phyloP scores from a whole-genome alignment of 1,140 invertebrate genomes.

The Acyrthosiphon pisum region DNA sequence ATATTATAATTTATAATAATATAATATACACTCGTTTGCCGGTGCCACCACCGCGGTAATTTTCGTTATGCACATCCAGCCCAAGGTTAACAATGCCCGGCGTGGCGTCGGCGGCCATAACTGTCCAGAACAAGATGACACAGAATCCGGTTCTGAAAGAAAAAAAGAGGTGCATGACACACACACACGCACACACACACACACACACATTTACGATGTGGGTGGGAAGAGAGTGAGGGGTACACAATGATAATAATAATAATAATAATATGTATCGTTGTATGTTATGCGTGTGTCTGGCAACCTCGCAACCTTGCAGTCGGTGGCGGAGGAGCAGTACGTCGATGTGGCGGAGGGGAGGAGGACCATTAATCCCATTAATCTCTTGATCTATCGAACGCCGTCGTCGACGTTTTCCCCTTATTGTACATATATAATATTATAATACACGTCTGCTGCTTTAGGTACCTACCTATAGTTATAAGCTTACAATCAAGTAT shows the following conservation, averaged over 20 bases:
- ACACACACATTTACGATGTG: neutral
- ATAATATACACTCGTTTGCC: neutral
- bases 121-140: slow-evolving; percentile 45
- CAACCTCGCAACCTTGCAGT: slow-evolving; percentile 40
- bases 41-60: neutral
- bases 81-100: slow-evolving; percentile 31
- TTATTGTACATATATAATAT: neutral
- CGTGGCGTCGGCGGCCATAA: slow-evolving; percentile 35
- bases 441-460: neutral
- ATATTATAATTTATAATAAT: slow-evolving; percentile 13
- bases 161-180: slow-evolving; percentile 42
- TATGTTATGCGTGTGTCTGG: neutral
- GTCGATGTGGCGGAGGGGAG: neutral
- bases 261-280: neutral
- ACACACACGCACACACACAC: neutral
- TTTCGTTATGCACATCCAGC: slow-evolving; percentile 23
- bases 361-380: slow-evolving; percentile 42
- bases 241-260: slow-evolving; percentile 1
- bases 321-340: neutral
- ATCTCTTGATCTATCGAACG: slow-evolving; percentile 49
- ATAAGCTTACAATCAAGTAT: neutral
- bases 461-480: neutral
- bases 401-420: neutral
- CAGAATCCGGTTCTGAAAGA: slow-evolving; percentile 48
- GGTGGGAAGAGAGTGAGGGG: neutral